Conservation (phyloP, 2,888 invertebrate species). For the Drosophila gaucha region DNA sequence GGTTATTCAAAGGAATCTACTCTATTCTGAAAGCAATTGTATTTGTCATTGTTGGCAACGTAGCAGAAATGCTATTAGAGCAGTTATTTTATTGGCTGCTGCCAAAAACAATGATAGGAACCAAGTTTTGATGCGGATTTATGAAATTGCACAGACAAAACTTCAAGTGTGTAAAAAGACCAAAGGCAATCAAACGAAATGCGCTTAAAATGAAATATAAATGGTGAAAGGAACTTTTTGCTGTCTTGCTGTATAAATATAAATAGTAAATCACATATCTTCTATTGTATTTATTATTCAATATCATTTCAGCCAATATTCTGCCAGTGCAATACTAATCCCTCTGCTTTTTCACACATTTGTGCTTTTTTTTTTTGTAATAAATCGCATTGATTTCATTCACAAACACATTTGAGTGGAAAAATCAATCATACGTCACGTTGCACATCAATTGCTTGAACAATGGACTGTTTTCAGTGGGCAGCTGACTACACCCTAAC, state of each 20-base stretch:
- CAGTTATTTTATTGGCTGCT: neutral
- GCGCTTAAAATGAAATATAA: neutral
- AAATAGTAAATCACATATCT: too few species aligned
- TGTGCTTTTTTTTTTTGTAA: slow-evolving; percentile 3
- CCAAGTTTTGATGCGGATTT: neutral
- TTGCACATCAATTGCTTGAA: slow-evolving; percentile 59
- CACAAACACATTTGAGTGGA: slow-evolving; percentile 31
- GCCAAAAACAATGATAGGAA: neutral
- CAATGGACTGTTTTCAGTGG: neutral
- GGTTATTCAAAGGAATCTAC: neutral
- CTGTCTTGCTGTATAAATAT: too few species aligned
- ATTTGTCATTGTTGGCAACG: neutral
- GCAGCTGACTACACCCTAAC: slow-evolving; percentile 24
- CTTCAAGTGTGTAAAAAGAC: neutral
- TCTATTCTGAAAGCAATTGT: neutral
- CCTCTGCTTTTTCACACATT: slow-evolving; percentile 25
- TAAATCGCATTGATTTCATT: slow-evolving; percentile 44
- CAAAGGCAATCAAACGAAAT: neutral
- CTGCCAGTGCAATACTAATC: slow-evolving; percentile 28
- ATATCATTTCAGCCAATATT: neutral
- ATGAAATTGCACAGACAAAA: neutral
- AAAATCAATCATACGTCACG: slow-evolving; percentile 74
- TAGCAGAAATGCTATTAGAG: neutral
- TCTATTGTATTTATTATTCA: neutral
- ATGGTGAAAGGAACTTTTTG: too few species aligned